These are phyloP conservation scores for Peromyscus melanophrys DNA, from an alignment of 2,797 vertebrate species.

Conservation along the genomic window DNA sequence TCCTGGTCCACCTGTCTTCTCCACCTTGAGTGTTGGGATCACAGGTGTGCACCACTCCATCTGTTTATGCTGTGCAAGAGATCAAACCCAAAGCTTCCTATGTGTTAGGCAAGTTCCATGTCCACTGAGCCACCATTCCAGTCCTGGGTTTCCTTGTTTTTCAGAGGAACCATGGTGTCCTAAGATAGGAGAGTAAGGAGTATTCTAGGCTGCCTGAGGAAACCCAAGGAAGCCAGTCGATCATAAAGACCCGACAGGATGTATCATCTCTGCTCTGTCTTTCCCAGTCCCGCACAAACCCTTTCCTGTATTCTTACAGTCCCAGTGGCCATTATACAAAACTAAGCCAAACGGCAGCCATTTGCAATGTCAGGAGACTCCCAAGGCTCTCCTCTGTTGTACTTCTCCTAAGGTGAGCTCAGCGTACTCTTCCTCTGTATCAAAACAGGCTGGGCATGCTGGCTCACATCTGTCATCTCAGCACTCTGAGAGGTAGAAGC, in stretches of 20 bases:
- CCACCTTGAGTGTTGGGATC: background rate
- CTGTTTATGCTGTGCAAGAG: background rate
- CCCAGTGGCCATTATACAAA: background rate
- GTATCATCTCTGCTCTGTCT: background rate
- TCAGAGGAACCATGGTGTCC: background rate
- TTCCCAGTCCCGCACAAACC: background rate
- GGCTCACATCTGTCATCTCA: too few relatives aligned
- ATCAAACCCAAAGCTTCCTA: background rate
- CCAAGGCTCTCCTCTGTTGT: background rate
- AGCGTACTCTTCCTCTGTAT: background rate
- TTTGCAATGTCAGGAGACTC: background rate
- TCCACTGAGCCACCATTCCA: background rate
- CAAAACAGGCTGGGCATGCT: background rate
- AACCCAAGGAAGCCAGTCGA: background rate
- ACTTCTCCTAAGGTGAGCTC: background rate
- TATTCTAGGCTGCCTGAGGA: background rate
- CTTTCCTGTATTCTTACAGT: background rate
- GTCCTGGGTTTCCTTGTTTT: background rate
- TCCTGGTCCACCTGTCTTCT: background rate
- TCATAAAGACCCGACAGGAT: background rate
- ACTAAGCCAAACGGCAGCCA: background rate
- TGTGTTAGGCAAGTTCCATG: too few relatives aligned
- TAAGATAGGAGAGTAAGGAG: background rate
- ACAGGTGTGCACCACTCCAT: too few relatives aligned
- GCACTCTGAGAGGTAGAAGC: background rate